phyloP scores from a whole-genome alignment of 2,797 vertebrate species.

The Acanthiza pusilla region DNA sequence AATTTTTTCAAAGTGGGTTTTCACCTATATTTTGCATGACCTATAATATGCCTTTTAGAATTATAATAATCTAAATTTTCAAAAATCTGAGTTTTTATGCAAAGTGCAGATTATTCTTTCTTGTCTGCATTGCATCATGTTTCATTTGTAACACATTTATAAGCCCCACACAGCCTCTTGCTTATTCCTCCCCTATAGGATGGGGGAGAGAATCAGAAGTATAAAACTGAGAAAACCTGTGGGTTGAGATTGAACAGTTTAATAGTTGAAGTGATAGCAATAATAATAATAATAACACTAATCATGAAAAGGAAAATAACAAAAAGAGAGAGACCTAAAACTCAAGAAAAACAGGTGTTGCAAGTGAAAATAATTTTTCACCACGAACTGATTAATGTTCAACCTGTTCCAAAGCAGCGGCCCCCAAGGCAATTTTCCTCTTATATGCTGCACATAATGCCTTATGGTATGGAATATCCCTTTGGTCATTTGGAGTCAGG shows the following conservation, averaged over 20 bases:
- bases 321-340: neutral
- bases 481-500: neutral
- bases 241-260: neutral
- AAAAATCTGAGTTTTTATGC: neutral
- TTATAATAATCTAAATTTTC: neutral
- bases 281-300: neutral
- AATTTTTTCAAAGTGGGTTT: neutral
- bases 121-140: neutral
- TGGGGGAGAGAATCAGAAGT: rapidly evolving
- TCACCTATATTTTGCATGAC: neutral
- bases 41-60: neutral
- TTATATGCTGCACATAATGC: neutral
- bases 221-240: neutral
- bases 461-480: too few species aligned
- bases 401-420: neutral
- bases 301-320: neutral
- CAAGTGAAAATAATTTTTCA: neutral
- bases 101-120: neutral
- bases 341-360: neutral
- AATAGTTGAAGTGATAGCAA: neutral
- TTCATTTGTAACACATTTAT: neutral
- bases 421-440: neutral
- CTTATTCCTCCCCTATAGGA: neutral
- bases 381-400: neutral
- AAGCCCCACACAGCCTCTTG: neutral